Evolutionary conservation across 2,113 vertebrate species (phyloP), one percentile per base, ranked within the genome.

Genomic region (Halichoeres trimaculatus): DNA sequence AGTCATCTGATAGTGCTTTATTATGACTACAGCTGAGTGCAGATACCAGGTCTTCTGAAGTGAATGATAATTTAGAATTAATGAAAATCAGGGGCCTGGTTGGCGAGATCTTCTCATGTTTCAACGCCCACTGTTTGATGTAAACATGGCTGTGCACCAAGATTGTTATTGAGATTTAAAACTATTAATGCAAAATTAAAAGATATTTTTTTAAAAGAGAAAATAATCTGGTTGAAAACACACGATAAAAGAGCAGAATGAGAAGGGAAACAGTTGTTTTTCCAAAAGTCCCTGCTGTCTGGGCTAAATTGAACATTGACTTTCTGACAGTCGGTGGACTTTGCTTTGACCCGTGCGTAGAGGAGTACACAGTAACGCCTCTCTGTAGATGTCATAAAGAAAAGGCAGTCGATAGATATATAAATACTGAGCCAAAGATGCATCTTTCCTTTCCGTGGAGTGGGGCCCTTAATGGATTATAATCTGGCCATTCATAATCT

Each of bases 291-390:
- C 24, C 60, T 78, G 70, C 50, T 40, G 63, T 60, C 36, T 59
- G 67, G 47, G 51, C 30, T 63, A 77, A 90, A 89, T 74, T 91
- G 91, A 90, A 93, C 92, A 89, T 91, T 92, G 92, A 92, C 88
- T 91, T 79, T 84, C 59, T 85, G 83, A 69, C 71, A 70, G 83
- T 60, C 51, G 9, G 51, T 94, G 94, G 91, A 94, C 93, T 94
- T 94, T 94, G 94, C 78, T 83, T 92, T 71, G 64, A 68, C 61
- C 75, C 4, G 11, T 71, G 70, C 56, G 9, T 53, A 67, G 50
- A 23, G 79, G 50, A 71, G 73, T 45, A 62, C 70, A 79, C 57
- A 91, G 92, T 36, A 89, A 93, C 93, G 91, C 94, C 93, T 93
- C 90, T 85, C 73, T n/a, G 16, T 50, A 61, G 66, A 79, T 83